These are phyloP conservation scores for Drosophila longiperda DNA, from an alignment of 2,888 invertebrate genomes.

Conservation along the genomic window DNA sequence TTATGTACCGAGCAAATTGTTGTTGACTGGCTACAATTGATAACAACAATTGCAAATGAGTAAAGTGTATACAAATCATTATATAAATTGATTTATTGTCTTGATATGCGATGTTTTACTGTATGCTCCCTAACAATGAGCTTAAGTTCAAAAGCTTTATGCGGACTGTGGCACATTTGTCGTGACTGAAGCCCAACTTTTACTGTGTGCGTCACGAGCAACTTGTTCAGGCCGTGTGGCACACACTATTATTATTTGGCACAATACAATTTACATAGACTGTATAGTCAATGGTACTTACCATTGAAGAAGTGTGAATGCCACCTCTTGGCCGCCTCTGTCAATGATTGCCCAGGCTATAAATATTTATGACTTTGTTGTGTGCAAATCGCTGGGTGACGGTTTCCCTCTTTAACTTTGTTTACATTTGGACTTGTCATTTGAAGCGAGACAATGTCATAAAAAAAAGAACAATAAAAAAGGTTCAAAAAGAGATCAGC, in stretches of 20 bases:
- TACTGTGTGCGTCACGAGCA: neutral
- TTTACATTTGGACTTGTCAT: conserved; percentile 56
- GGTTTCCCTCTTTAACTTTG: conserved; percentile 36
- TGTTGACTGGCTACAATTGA: conserved; percentile 54
- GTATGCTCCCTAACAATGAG: conserved; percentile 11
- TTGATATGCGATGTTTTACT: conserved; percentile 8
- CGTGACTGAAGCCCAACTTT: conserved; percentile 16
- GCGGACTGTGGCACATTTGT: conserved; percentile 30
- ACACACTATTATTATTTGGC: conserved; percentile 31
- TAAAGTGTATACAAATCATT: conserved; percentile 9
- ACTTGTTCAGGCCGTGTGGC: conserved; percentile 32
- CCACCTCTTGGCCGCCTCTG: conserved; percentile 52
- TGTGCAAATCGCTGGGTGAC: conserved; percentile 14
- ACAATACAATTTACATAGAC: conserved; percentile 23
- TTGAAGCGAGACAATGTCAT: conserved; percentile 15
- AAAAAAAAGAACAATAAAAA: neutral
- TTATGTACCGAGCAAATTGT: conserved; percentile 16
- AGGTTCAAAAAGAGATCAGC: too few relatives aligned
- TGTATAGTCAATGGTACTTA: conserved; percentile 1
- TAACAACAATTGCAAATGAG: conserved; percentile 33
- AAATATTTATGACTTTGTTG: conserved; percentile 70
- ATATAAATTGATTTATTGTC: conserved; percentile 28
- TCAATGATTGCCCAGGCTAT: conserved; percentile 55
- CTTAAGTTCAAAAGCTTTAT: conserved; percentile 48
- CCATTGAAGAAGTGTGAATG: conserved; percentile 10